Base-by-base conservation (phyloP, 2,888 invertebrate species). In the Plagodis pulveraria region DNA sequence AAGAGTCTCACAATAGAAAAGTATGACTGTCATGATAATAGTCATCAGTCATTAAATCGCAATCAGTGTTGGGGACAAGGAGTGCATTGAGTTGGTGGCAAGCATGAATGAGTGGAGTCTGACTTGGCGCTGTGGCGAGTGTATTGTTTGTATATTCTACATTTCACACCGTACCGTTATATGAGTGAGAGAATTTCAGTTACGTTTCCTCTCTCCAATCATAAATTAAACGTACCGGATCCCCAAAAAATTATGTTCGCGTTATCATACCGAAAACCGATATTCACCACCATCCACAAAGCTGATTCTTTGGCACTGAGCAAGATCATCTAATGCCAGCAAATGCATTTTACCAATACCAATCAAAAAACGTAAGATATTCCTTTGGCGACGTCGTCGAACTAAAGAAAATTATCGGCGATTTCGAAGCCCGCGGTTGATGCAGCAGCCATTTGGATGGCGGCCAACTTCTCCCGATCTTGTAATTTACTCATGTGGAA, bases 401-500 rank as follows among this genome's bases (percentile, higher is more conserved):
- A 76, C 72, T 79, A 78, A 83, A 81, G 80, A 83, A 71, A 83
- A 84, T 84, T 83, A 87, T 86, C 77, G 81, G 80, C 74, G 50
- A 53, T 62, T 50, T 59, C 71, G 74, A 74, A 78, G 78, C 80
- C 78, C 77, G 80, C 76, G 79, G 80, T 78, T 80, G 84, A 85
- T 82, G 85, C 82, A 76, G 80, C 77, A 73, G 76, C 83, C 81
- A 86, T 89, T 88, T 90, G 90, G 89, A 84, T 51, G 50, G 41
- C 56, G 63, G 83, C 91, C 89, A 90, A 73, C 63, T 73, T 74
- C 74, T 73, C 75, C 73, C 81, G 83, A 85, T 87, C 85, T 86
- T 86, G 87, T 87, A 86, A 86, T 84, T 84, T 80, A 84, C 86
- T 81, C 84, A 76, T 78, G 84, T 77, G 81, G 80, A 85, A 86